Conservation (phyloP, 2,888 invertebrate species). For the Chrysina gloriosa region DNA sequence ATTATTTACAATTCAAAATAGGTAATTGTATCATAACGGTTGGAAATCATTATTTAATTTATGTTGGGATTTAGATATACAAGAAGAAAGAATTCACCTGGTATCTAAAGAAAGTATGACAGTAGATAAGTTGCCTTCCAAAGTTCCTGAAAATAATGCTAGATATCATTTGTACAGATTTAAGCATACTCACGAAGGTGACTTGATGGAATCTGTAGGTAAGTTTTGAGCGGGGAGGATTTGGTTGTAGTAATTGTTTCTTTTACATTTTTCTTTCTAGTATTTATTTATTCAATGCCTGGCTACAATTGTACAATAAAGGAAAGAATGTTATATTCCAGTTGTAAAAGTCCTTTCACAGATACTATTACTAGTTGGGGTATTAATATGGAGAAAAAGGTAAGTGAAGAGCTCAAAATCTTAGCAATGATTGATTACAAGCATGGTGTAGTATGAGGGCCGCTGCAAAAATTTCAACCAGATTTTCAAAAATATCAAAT, state of each 20-base stretch:
- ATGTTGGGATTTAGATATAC: slow-evolving; percentile 70
- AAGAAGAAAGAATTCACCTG: slow-evolving; percentile 88
- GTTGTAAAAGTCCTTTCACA: slow-evolving; percentile 93
- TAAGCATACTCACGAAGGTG: slow-evolving; percentile 93
- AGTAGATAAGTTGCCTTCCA: slow-evolving; percentile 76
- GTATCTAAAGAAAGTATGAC: slow-evolving; percentile 78
- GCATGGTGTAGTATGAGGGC: not conserved
- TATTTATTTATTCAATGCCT: slow-evolving; percentile 99
- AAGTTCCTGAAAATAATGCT: slow-evolving; percentile 86
- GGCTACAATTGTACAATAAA: slow-evolving; percentile 96
- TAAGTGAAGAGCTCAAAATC: slow-evolving; percentile 60
- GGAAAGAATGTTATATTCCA: slow-evolving; percentile 98
- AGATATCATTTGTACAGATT: slow-evolving; percentile 93
- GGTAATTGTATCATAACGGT: slow-evolving; percentile 66
- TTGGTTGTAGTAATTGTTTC: not conserved
- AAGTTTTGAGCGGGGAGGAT: too few species aligned
- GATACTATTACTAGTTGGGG: slow-evolving; percentile 84
- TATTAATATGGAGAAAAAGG: slow-evolving; percentile 87
- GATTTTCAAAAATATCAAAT: too few species aligned
- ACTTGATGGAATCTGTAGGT: slow-evolving; percentile 87
- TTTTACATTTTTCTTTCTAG: slow-evolving; percentile 66
- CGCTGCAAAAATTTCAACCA: too few species aligned
- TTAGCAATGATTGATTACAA: slow-evolving; percentile 33
- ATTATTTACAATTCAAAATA: slow-evolving; percentile 91
- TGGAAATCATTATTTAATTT: not conserved